Evolutionary conservation across 2,797 vertebrate species (phyloP), one percentile per base, ranked within the genome.

Genomic region (Gymnocypris eckloni): DNA sequence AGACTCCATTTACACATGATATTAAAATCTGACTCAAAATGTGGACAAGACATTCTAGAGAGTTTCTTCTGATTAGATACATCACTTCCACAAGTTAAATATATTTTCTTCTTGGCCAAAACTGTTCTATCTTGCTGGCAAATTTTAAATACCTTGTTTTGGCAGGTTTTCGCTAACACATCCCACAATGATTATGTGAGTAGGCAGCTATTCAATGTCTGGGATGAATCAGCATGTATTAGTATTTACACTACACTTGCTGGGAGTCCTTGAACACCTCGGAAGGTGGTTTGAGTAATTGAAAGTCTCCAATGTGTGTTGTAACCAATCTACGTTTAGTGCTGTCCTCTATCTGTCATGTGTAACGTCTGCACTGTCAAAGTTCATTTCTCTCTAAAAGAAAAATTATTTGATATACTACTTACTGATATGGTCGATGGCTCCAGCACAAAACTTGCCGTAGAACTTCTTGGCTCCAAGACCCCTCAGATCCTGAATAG

Each of bases 371-470:
- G 9, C 10, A 39, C 54, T 75, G 20, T 66, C n/a, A 66, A 25
- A 28, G 13, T 76, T 66, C 0, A 50, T 76, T 25, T 66, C 3
- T 45, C 20, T 76, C 3, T 25, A 9, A 45, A 13, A 28, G 16
- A 22, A 18, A 48, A 48, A 64, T 7, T 4, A 11, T 48, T n/a
- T 9, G 25, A 59, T 37, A 16, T 13, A 37, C 22, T 56, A 95
- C 98, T 98, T 86, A 99, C 98, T 99, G 95, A 99, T 99, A 82
- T 99, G 98, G 93, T 99, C 98, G 1, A 99, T 99, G 88, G 98
- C 97, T 89, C 98, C 98, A 0, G 98, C 98, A 20, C 98, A 99
- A 93, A 99, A 99, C 88, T 99, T 99, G 86, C 98, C 98, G 0
- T 99, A 97, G 90, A 99, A 99, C 91, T 99, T 99, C 91, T 99